Evolutionary conservation across 2,797 vertebrate genomes (phyloP), one percentile per base, ranked within the genome.

Genomic region (Spinus pinus): DNA sequence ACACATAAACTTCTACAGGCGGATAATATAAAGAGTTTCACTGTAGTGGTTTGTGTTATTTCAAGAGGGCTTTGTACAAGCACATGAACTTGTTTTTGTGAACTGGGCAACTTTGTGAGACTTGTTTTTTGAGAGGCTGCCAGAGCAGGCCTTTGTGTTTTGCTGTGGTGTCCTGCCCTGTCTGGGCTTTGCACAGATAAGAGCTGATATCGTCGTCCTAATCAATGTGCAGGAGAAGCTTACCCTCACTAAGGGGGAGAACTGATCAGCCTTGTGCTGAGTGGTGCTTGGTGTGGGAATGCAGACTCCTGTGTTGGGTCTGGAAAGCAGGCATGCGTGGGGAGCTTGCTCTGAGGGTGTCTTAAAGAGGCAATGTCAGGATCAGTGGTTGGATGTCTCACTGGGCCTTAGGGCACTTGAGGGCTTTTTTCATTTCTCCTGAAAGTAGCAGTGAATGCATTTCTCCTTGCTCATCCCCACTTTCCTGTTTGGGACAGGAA

Each of bases 381-480:
- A 20, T 13, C 1, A 0, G 35, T 21, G 28, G 31, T 8, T 67
- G 56, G 31, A 27, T 4, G 2, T 30, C 23, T 81, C 18, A 3
- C 31, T 22, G 44, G n/a, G 16, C 31, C 78, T 69, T 51, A 28
- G 41, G 44, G 24, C 14, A 62, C 33, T 53, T 0, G 3, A 33
- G 28, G 25, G 20, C 62, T 86, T 49, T 20, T 64, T 73, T 75
- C 11, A 2, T 73, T 61, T 65, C 56, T 88, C 4, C 20, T 28
- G 4, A 66, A 56, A 28, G 25, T 9, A 77, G 44, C 53, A 46
- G 39, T n/a, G n/a, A 54, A 47, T 86, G 23, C 16, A 7, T 61
- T 69, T 94, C 37, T 91, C 13, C 35, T 46, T 49, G 25, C 22
- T 79, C 7, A 21, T 67, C 22, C 20, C 25, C 14, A 5, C 0